A percentile compares a stretch with the other conserved stretches of the same genome.
Conservation (phyloP, 2,797 vertebrate species). For the Serranus cabrilla region DNA sequence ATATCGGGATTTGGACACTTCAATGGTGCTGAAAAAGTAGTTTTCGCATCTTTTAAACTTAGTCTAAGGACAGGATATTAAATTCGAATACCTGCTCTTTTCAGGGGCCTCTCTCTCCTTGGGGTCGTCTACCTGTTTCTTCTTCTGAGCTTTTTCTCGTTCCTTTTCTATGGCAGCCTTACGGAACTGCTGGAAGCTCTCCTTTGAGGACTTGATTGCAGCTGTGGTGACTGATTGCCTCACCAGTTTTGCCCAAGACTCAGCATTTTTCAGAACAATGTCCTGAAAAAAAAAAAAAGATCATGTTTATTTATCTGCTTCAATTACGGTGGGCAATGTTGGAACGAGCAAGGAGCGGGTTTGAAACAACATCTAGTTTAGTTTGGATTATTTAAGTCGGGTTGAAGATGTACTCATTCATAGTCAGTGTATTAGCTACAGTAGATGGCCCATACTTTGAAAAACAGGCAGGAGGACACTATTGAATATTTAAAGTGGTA, state of each 20-base stretch:
- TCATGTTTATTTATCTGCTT: background rate
- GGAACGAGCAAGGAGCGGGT: background rate
- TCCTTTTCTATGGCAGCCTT: conserved; percentile 90
- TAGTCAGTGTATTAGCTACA: too few species aligned
- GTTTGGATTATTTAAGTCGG: too few species aligned
- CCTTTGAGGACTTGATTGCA: conserved; percentile 88
- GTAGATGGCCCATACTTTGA: too few species aligned
- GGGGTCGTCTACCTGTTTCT: conserved; percentile 70
- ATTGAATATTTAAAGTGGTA: too few species aligned
- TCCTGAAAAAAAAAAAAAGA: conserved; percentile 81
- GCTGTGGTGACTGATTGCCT: conserved; percentile 78
- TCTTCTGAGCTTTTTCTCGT: conserved; percentile 82
- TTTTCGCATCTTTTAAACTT: background rate
- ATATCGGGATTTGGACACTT: background rate
- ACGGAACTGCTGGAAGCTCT: conserved; percentile 91
- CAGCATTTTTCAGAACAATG: conserved; percentile 86
- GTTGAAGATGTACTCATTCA: too few species aligned
- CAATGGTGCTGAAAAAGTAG: background rate
- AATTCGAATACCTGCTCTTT: conserved; percentile 81
- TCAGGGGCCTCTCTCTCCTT: conserved; percentile 71
- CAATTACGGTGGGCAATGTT: background rate
- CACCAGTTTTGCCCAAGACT: conserved; percentile 91
- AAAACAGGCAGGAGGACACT: too few species aligned
- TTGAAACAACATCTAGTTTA: background rate
- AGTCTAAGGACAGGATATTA: background rate